Evolutionary conservation across 2,797 vertebrate genomes (phyloP).

Genomic region (Epinephelus awoara): DNA sequence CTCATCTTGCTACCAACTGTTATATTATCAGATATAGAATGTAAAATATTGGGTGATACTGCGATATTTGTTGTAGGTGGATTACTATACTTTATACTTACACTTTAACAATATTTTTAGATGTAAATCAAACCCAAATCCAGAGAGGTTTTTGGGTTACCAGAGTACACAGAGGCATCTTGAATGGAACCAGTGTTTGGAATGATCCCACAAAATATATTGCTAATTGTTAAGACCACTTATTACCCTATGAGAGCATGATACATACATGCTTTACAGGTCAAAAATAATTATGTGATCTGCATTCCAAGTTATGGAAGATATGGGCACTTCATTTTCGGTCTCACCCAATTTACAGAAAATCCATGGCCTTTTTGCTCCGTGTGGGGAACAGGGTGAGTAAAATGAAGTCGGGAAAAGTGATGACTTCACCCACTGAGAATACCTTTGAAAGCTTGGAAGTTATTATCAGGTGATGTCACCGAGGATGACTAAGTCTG

Average conservation of each 20-base stretch:
- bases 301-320: background rate
- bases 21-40: background rate
- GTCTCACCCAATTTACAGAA: background rate
- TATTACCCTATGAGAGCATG: background rate
- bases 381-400: slow-evolving; percentile 14
- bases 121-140: background rate
- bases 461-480: slow-evolving; percentile 61
- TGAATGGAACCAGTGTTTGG: background rate
- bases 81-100: too few relatives aligned
- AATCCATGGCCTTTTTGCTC: background rate
- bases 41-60: background rate
- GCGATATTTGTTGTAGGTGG: background rate
- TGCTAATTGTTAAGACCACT: background rate
- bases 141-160: background rate
- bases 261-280: background rate
- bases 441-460: slow-evolving; percentile 48
- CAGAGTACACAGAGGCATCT: background rate
- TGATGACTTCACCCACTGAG: slow-evolving; percentile 73
- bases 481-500: slow-evolving; percentile 57
- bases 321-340: background rate
- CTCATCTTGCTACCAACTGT: background rate
- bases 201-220: background rate
- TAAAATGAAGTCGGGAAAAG: slow-evolving; percentile 40
- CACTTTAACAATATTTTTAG: background rate
- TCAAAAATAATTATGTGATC: background rate